phyloP scores from a whole-genome alignment of 2,797 vertebrate species.

The Eupleurogrammus muticus region DNA sequence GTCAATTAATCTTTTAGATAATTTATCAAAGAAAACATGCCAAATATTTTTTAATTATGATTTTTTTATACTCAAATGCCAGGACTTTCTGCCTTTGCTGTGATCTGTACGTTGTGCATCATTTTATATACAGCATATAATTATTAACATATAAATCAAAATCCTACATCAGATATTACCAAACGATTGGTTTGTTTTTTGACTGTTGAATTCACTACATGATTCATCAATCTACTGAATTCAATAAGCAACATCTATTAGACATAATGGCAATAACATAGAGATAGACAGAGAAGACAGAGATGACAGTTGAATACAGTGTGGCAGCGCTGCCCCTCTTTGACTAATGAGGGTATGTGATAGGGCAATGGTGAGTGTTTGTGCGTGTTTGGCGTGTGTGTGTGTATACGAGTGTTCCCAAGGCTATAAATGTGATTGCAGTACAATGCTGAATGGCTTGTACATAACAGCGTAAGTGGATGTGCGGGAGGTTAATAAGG shows the following conservation, averaged over 20 bases:
- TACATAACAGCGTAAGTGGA: conserved; percentile 43
- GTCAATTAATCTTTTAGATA: not conserved
- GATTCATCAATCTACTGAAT: conserved; percentile 14
- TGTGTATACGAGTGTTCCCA: conserved; percentile 18
- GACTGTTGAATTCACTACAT: not conserved
- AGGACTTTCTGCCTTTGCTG: not conserved
- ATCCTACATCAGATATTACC: not conserved
- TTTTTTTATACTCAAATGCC: not conserved
- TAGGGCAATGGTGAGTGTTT: conserved; percentile 21
- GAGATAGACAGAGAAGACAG: conserved; percentile 19
- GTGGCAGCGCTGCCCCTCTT: conserved; percentile 22
- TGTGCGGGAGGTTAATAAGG: conserved; percentile 61
- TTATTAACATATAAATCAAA: not conserved
- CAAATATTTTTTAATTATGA: not conserved
- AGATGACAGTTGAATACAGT: conserved; percentile 2
- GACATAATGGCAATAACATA: conserved; percentile 12
- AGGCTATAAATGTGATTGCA: conserved; percentile 28
- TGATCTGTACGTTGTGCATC: too few relatives aligned
- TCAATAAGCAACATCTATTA: conserved; percentile 7
- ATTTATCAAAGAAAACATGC: not conserved
- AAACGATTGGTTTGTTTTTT: conserved; percentile 1
- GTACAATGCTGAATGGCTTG: conserved; percentile 37
- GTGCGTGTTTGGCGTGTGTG: conserved; percentile 5
- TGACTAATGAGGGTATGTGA: conserved; percentile 52
- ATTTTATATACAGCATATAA: too few relatives aligned